These are phyloP conservation scores for Drosophila bocki DNA, from an alignment of 1,140 invertebrate genomes.

Conservation along the genomic window DNA sequence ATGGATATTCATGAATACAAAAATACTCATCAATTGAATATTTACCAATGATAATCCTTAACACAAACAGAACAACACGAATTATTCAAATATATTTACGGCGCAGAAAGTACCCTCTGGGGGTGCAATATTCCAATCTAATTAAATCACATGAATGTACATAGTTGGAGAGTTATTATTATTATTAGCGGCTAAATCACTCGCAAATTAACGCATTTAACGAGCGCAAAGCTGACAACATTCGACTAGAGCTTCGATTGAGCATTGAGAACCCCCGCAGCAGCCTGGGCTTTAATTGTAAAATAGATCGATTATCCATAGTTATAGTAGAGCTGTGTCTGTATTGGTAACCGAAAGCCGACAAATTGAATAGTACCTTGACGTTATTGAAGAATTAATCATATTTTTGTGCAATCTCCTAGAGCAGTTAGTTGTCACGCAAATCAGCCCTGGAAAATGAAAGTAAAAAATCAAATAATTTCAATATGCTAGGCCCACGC, in stretches of 20 bases:
- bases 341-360: constrained; percentile 29
- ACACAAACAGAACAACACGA: constrained; percentile 13
- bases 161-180: constrained; percentile 35
- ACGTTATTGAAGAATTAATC: constrained; percentile 48
- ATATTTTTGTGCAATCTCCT: constrained; percentile 48
- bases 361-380: constrained; percentile 65
- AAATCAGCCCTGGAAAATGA: constrained; percentile 25
- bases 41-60: constrained; percentile 62
- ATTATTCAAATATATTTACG: constrained; percentile 35
- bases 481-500: constrained; percentile 23
- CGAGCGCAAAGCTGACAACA: constrained; percentile 66
- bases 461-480: constrained; percentile 27
- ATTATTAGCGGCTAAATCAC: constrained; percentile 54
- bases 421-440: constrained; percentile 38
- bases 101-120: constrained; percentile 16
- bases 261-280: constrained; percentile 22
- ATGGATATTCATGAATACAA: constrained; percentile 68
- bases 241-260: constrained; percentile 74
- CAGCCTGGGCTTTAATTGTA: constrained; percentile 51
- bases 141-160: constrained; percentile 48
- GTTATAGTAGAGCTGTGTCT: constrained; percentile 14
- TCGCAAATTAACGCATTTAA: constrained; percentile 76
- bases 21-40: constrained; percentile 43
- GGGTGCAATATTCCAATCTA: constrained; percentile 34
- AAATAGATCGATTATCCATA: constrained; percentile 48